Evolutionary conservation across 2,113 vertebrate genomes (phyloP), one percentile per base, ranked within the genome.

Genomic region (Sylvilagus bachmani): DNA sequence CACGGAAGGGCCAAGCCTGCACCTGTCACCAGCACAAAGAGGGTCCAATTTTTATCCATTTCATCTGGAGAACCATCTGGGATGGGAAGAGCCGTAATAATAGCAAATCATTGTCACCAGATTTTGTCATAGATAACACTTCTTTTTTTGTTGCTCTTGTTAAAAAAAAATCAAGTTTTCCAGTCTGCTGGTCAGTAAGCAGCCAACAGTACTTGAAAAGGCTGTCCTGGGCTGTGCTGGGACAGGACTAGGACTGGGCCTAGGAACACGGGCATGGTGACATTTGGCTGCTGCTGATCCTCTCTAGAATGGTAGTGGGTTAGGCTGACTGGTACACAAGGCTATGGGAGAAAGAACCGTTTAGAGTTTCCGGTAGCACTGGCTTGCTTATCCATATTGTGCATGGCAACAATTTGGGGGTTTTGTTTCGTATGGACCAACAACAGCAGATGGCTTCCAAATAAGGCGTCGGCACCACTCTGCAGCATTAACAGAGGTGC

Each of bases 11-110:
- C 94, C 87, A 70, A 85, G 88, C 55, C 92, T 96, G 92, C 96
- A 96, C 97, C 97, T 97, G 96, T 97, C 97, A 95, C 84, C 95
- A 94, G 77, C 62, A 96, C 95, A 97, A 90, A 97, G 88, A 97
- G 73, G 69, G 95, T 96, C 97, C 96, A 86, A 13, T 90, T 97
- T 97, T 90, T 92, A 93, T 92, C 91, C 87, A 92, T 97, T 97
- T 97, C 97, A 96, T 97, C 97, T 96, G 93, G 92, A 97, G 96
- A 96, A 92, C 94, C 97, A 97, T 96, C 97, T 97, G 97, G 95
- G 87, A 85, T 95, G 96, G 96, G 94, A 96, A 94, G 82, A 92
- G 81, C 73, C 87, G 90, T 93, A 96, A 96, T 97, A 96, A 97
- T 97, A 96, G 97, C 96, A 96, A 95, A 97, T 96, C 95, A 95